phyloP scores from a whole-genome alignment of 1,140 invertebrate genomes.

The Drosophila punjabiensis region DNA sequence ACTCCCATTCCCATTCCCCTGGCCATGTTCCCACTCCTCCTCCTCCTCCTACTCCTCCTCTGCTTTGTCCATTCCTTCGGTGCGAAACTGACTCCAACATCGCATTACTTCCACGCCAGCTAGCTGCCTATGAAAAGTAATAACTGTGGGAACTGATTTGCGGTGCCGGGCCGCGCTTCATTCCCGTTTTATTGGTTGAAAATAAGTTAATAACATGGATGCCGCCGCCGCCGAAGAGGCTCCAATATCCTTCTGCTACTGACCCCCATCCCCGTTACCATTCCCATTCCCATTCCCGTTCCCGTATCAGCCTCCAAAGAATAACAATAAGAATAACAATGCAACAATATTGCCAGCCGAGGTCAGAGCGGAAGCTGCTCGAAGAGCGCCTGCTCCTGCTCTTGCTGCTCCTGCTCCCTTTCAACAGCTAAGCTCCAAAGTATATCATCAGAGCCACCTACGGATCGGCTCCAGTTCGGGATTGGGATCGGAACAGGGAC shows the following conservation, averaged over 20 bases:
- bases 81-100: constrained; percentile 36
- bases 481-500: background rate
- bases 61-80: background rate
- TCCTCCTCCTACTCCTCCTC: background rate
- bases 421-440: constrained; percentile 70
- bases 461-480: constrained; percentile 38
- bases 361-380: constrained; percentile 31
- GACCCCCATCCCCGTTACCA: background rate
- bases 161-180: constrained; percentile 56
- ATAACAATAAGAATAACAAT: constrained; percentile 65
- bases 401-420: constrained; percentile 34
- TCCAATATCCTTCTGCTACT: constrained; percentile 53
- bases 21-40: background rate
- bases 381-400: constrained; percentile 6
- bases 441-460: constrained; percentile 84
- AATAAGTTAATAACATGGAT: constrained; percentile 84
- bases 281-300: too few relatives aligned
- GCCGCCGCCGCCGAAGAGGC: constrained; percentile 40
- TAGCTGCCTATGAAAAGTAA: constrained; percentile 81
- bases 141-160: constrained; percentile 81
- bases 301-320: background rate
- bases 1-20: background rate
- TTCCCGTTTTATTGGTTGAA: constrained; percentile 83
- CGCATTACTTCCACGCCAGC: constrained; percentile 80
- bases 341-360: constrained; percentile 73